Conservation (phyloP, 1,140 invertebrate genomes). For the Zaprionus tsacasi region DNA sequence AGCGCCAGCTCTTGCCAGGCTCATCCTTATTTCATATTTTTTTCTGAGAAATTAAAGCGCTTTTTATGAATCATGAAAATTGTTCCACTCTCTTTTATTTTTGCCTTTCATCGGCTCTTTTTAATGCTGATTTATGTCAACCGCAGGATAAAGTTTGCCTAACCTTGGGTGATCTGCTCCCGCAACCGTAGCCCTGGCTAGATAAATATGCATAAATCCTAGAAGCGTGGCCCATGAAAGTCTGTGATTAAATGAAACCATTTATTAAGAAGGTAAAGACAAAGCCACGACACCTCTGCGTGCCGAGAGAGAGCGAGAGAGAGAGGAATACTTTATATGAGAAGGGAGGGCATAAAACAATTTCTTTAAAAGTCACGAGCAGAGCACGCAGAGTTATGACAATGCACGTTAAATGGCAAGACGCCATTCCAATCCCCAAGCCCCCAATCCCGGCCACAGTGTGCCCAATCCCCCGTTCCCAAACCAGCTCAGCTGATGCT, state of each 20-base stretch:
- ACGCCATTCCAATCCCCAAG: background rate
- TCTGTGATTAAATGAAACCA: slow-evolving; percentile 80
- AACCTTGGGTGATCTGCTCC: slow-evolving; percentile 57
- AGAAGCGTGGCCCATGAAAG: slow-evolving; percentile 66
- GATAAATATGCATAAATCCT: slow-evolving; percentile 66
- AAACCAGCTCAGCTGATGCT: background rate
- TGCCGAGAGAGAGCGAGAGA: background rate
- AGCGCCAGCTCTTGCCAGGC: slow-evolving; percentile 6
- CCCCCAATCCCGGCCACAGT: background rate
- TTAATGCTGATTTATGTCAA: slow-evolving; percentile 78
- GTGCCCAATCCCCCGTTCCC: background rate
- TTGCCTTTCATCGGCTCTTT: slow-evolving; percentile 59
- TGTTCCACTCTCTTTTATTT: slow-evolving; percentile 10
- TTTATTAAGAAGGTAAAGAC: slow-evolving; percentile 78
- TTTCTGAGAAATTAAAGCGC: slow-evolving; percentile 20
- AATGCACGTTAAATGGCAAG: slow-evolving; percentile 42
- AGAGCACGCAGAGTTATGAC: slow-evolving; percentile 59
- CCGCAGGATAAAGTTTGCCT: slow-evolving; percentile 71
- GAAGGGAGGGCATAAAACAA: slow-evolving; percentile 55
- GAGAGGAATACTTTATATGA: background rate
- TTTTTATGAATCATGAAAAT: slow-evolving; percentile 35
- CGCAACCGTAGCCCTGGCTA: slow-evolving; percentile 33
- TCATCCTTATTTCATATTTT: slow-evolving; percentile 20
- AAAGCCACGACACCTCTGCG: slow-evolving; percentile 65
- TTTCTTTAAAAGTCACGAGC: slow-evolving; percentile 73